These are phyloP conservation scores for Cremastobaeus sp. DNA, from an alignment of 2,888 invertebrate species.

Conservation along the genomic window DNA sequence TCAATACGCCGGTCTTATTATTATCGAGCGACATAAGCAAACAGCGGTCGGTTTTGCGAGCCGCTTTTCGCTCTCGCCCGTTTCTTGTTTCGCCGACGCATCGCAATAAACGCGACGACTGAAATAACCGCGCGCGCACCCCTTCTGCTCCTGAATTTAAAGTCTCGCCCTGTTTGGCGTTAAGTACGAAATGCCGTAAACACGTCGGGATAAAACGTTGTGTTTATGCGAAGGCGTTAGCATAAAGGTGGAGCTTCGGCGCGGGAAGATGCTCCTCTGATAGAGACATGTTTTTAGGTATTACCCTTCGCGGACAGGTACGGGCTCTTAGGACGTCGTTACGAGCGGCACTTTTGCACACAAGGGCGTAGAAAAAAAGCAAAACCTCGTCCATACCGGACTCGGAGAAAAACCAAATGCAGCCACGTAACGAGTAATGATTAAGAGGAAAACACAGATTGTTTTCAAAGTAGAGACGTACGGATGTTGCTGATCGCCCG, in stretches of 20 bases:
- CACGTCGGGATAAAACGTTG: conserved; percentile 76
- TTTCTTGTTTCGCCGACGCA: conserved; percentile 5
- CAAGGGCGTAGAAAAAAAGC: conserved; percentile 8
- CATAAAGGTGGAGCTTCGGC: conserved; percentile 61
- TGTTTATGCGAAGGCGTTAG: conserved; percentile 77
- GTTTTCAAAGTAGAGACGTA: no score
- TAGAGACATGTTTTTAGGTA: conserved; percentile 78
- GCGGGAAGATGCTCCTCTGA: conserved; percentile 72
- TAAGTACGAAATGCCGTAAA: conserved; percentile 75
- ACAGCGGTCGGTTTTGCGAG: no score
- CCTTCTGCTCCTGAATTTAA: conserved; percentile 43
- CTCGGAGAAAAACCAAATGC: conserved; percentile 25
- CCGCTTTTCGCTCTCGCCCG: conserved; percentile 5
- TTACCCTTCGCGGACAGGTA: conserved; percentile 76
- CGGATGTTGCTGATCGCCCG: no score
- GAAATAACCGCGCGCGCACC: conserved; percentile 21
- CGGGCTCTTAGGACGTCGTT: conserved; percentile 73
- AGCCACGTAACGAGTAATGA: conserved; percentile 28
- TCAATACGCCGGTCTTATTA: conserved; percentile 29
- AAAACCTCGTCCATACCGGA: conserved; percentile 1
- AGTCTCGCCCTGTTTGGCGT: conserved; percentile 34
- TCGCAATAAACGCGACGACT: conserved; percentile 18
- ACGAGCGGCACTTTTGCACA: conserved; percentile 43
- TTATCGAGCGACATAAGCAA: conserved; percentile 29
- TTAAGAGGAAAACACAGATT: conserved; percentile 18